phyloP scores from a whole-genome alignment of 2,888 invertebrate genomes.

The Chrysolina americana region DNA sequence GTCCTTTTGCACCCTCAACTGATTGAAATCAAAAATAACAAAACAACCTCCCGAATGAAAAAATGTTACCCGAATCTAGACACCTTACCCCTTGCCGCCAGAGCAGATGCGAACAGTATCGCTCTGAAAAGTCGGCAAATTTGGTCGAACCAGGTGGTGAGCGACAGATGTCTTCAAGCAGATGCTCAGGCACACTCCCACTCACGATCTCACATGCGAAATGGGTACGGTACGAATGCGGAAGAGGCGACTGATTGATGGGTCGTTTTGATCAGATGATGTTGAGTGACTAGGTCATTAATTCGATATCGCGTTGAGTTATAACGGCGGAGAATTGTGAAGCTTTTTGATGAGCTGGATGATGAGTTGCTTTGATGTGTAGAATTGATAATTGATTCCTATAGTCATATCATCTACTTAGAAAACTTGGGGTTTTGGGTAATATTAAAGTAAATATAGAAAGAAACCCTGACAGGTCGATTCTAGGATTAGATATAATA shows the following conservation, averaged over 20 bases:
- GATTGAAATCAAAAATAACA: background rate
- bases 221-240: conserved; percentile 41
- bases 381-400: background rate
- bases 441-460: no score
- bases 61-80: background rate
- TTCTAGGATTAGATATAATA: no score
- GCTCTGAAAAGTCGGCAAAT: background rate
- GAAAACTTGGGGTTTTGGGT: no score
- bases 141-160: conserved; percentile 30
- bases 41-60: background rate
- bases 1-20: no score
- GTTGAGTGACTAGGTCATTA: conserved; percentile 38
- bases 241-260: conserved; percentile 44
- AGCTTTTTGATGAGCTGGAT: background rate
- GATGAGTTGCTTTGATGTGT: background rate
- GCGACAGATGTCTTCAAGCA: conserved; percentile 46
- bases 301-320: conserved; percentile 32
- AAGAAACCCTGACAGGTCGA: no score
- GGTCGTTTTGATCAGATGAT: conserved; percentile 38
- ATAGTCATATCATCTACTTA: no score
- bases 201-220: conserved; percentile 19
- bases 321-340: background rate
- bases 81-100: background rate
- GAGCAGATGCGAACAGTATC: background rate
- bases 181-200: conserved; percentile 45